phyloP scores from a whole-genome alignment of 2,797 vertebrate species.

The Dendrocincla fuliginosa region DNA sequence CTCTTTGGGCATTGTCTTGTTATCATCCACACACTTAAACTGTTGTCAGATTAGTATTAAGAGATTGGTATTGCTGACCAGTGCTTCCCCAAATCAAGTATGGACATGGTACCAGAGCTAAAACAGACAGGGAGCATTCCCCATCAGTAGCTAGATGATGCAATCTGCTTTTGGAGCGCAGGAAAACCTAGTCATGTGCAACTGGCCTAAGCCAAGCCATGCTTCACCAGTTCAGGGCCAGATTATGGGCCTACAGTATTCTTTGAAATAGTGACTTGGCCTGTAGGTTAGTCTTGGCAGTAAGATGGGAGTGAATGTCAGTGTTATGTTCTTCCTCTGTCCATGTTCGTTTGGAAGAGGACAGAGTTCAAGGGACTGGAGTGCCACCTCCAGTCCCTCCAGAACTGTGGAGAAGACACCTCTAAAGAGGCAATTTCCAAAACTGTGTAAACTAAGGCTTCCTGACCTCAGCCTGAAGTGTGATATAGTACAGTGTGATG shows the following conservation, averaged over 20 bases:
- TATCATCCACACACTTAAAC: not conserved
- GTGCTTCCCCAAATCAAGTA: not conserved
- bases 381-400: too few species aligned
- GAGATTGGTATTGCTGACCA: not conserved
- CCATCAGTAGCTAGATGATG: not conserved
- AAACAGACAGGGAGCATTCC: not conserved
- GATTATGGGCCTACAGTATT: not conserved
- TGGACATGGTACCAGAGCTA: not conserved
- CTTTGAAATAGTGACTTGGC: not conserved
- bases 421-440: not conserved
- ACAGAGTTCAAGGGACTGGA: not conserved
- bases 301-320: not conserved
- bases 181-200: not conserved
- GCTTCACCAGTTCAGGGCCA: not conserved
- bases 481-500: not conserved
- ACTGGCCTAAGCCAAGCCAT: not conserved
- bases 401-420: not conserved
- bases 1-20: not conserved
- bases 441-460: not conserved
- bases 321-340: not conserved
- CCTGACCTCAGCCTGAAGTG: not conserved
- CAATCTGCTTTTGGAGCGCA: not conserved
- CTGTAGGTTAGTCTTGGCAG: not conserved
- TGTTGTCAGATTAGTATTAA: not conserved
- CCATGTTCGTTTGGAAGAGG: not conserved